Conservation (phyloP, 2,797 vertebrate genomes). For the Trachops cirrhosus region DNA sequence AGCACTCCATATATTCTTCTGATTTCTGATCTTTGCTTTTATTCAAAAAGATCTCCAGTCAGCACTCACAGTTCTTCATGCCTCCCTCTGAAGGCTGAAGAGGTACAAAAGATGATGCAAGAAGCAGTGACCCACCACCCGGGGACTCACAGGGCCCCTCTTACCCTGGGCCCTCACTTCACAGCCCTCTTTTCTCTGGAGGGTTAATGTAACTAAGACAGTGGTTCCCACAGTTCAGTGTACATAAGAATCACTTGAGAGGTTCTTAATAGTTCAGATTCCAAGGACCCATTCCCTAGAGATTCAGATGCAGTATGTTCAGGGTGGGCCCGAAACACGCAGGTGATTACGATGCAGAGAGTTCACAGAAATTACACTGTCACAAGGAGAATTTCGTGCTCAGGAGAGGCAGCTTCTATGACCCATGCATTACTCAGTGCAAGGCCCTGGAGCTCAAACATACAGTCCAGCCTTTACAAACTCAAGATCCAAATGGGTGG, state of each 20-base stretch:
- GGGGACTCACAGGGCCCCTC: neutral
- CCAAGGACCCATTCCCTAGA: neutral
- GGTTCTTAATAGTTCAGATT: neutral
- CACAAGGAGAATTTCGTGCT: neutral
- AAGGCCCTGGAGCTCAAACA: neutral
- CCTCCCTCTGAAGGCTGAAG: neutral
- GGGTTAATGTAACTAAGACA: too few species aligned
- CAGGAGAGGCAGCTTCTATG: neutral
- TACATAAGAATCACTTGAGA: neutral
- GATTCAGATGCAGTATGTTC: neutral
- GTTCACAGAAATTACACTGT: neutral
- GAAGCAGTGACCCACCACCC: neutral
- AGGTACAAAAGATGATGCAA: neutral
- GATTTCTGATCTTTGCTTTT: neutral
- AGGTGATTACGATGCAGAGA: neutral
- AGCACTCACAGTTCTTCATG: neutral
- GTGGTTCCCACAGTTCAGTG: neutral
- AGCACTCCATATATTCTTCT: neutral
- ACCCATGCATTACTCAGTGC: too few species aligned
- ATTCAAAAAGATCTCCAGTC: neutral
- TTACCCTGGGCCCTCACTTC: neutral
- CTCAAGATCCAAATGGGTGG: neutral
- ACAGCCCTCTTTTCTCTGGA: neutral
- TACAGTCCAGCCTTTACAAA: neutral
- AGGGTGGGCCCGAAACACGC: rapidly evolving